phyloP scores from a whole-genome alignment of 2,113 vertebrate species.

The Pseudolaguvia tuberculata region DNA sequence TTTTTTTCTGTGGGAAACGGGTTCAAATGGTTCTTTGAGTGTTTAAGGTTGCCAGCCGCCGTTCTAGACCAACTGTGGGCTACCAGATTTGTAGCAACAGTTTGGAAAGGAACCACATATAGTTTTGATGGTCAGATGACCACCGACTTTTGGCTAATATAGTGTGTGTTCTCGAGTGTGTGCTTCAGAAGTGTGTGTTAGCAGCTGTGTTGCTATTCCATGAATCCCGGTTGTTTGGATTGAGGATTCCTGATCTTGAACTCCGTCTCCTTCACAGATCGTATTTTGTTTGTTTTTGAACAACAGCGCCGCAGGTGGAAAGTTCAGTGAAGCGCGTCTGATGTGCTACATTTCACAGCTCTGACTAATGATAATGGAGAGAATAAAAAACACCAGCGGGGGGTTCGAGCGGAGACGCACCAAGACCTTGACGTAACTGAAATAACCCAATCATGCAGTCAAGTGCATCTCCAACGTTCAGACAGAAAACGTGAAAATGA shows the following conservation, averaged over 20 bases:
- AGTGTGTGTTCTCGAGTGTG: too few relatives aligned
- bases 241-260: neutral
- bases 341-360: neutral
- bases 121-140: too few relatives aligned
- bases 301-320: neutral
- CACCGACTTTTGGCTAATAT: too few relatives aligned
- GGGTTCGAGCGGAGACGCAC: neutral
- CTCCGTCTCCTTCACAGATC: neutral
- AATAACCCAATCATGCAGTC: neutral
- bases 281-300: neutral
- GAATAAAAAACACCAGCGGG: neutral
- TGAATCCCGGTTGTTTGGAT: neutral
- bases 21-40: too few relatives aligned
- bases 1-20: too few relatives aligned
- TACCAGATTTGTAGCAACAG: too few relatives aligned
- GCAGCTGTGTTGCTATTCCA: too few relatives aligned
- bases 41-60: too few relatives aligned
- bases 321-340: neutral
- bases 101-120: too few relatives aligned
- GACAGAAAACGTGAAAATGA: neutral
- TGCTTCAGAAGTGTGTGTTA: too few relatives aligned
- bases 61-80: too few relatives aligned
- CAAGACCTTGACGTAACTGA: neutral
- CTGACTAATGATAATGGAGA: neutral
- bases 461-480: neutral